Evolutionary conservation across 1,140 invertebrate genomes (phyloP).

Genomic region (Platyscapa corneri): DNA sequence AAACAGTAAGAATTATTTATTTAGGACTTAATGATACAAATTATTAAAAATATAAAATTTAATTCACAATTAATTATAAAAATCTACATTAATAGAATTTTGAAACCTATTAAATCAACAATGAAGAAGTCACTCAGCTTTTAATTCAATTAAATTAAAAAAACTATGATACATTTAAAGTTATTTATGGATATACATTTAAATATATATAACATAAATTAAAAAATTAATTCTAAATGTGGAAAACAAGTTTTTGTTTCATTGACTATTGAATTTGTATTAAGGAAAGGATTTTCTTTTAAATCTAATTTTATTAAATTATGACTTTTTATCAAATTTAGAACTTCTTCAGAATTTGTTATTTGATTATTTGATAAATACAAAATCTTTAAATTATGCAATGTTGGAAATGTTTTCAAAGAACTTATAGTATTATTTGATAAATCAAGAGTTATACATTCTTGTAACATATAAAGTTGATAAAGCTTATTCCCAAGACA

Average conservation of each 20-base stretch:
- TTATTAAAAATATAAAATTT: background rate
- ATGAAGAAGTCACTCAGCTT: background rate
- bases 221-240: conserved; percentile 54
- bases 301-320: conserved; percentile 64
- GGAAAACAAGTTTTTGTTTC: conserved; percentile 49
- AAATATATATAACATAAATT: conserved; percentile 17
- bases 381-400: conserved; percentile 63
- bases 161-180: background rate
- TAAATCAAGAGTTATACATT: conserved; percentile 66
- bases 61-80: background rate
- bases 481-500: conserved; percentile 63
- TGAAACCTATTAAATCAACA: background rate
- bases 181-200: background rate
- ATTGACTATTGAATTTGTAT: conserved; percentile 45
- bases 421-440: conserved; percentile 64
- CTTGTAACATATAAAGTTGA: conserved; percentile 65
- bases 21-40: too few relatives aligned
- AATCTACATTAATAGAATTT: too few relatives aligned
- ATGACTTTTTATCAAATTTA: conserved; percentile 60
- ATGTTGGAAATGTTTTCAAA: conserved; percentile 63
- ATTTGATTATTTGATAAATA: conserved; percentile 66
- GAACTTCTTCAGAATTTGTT: conserved; percentile 61
- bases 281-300: conserved; percentile 63
- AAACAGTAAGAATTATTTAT: background rate
- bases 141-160: background rate